Evolutionary conservation across 2,113 vertebrate genomes (phyloP), one percentile per base, ranked within the genome.

Genomic region (Blennius ocellaris): DNA sequence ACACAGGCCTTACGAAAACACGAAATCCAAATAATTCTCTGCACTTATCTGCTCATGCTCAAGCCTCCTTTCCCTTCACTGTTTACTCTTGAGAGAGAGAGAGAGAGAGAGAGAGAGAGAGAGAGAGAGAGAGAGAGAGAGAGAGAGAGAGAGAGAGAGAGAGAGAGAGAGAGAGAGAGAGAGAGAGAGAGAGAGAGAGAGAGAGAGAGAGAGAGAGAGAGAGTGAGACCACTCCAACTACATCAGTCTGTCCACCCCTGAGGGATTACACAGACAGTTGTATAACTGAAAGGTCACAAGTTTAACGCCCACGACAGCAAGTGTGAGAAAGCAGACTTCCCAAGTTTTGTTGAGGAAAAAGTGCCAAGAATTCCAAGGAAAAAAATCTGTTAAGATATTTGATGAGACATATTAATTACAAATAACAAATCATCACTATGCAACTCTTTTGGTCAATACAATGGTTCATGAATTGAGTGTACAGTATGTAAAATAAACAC

Each of bases 211-310:
- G 21, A 57, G 54, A 54, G 49, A 45, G 7, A 41, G 45, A 30
- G 21, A 30, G 21, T 2, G 21, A 30, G 21, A 30, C 2, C 14
- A 39, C 30, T 65, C 36, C 9, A 44, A 59, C 21, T 5, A 30
- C 43, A 65, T 60, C 62, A 16, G 49, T 53, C 74, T 65, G 10
- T 51, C 56, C 15, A 60, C 69, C 38, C 69, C 41, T 0, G 0
- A 16, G 66, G 58, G 79, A 56, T 73, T 73, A 68, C 1, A 60
- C 0, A 11, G 17, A 62, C 68, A 44, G 38, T 54, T 84, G 71
- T 48, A 9, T 61, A 78, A 74, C 60, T 38, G 7, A 75, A 70
- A 80, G 68, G 73, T 79, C 74, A 77, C 10, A 43, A 16, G 58
- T 66, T 74, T 56, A 48, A 82, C 15, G 7, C 58, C 63, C n/a